Evolutionary conservation across 53 echinoderm and acorn worm species (phyloP), one percentile per base, ranked within the genome.

Genomic region (Holothuria scabra): DNA sequence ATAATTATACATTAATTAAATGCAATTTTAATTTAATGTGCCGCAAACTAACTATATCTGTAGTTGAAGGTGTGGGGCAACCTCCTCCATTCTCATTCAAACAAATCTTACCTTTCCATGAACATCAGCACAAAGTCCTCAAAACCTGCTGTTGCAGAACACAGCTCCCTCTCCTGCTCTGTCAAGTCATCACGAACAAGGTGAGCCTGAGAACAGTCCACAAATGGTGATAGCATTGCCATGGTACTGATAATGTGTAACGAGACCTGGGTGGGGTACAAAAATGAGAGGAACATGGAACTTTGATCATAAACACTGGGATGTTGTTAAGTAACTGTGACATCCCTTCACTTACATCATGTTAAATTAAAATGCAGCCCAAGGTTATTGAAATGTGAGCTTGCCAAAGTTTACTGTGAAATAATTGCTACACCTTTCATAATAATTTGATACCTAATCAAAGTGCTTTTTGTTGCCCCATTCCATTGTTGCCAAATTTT

Each of bases 121-220:
- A 97, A 97, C 37, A 81, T 84, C 22, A 94, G 87, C 20, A 97
- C 85, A 84, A 97, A 97, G 56, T 94, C 94, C 46, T 97, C 94
- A 89, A 97, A 97, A 33, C 88, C 87, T 0, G 97, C 92, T 8
- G 94, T 97, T 14, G 97, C 89, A 52, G 97, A 97, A 59, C 97
- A 97, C 6, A 97, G 86, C 52, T 97, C 97, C 82, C 94, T 90
- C 80, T 97, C 97, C 30, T 88, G 80, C 24, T 92, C 94, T n/a
- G 91, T 97, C 55, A 97, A 59, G 71, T 97, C 97, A 56, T 90
- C 89, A 55, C 97, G 80, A 13, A 92, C 85, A 18, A 94, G 72
- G 5, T 88, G 87, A 2, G 97, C 97, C 44, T 94, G 90, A 13
- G 97, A 94, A 60, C 97, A 97, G 61, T 97, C 97, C 58, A 97